A percentile compares a stretch with the other conserved stretches of the same genome.
phyloP scores from a whole-genome alignment of 2,888 invertebrate species.

The Tanypteryx hageni region DNA sequence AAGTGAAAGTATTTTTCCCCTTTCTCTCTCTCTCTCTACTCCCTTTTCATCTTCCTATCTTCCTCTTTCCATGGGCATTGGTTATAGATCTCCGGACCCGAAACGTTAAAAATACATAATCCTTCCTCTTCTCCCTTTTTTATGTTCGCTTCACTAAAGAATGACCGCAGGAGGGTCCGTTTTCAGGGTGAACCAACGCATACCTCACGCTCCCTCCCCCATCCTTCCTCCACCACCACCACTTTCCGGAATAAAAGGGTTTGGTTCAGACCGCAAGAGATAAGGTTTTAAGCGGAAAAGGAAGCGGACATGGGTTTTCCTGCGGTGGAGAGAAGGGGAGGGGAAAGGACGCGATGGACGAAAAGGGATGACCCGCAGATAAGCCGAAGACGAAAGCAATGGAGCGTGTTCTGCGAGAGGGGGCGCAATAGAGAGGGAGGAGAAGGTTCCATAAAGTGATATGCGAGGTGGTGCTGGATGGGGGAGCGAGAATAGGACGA shows the following conservation, averaged over 20 bases:
- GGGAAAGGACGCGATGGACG: neutral
- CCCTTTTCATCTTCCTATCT: no score
- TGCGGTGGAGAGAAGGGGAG: neutral
- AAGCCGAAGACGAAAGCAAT: conserved; percentile 29
- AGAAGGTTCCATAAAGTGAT: neutral
- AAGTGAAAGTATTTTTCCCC: conserved; percentile 43
- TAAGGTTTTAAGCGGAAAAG: conserved; percentile 18
- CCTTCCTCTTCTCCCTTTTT: neutral
- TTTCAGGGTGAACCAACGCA: neutral
- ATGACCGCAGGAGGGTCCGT: conserved; percentile 33
- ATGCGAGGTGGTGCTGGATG: no score
- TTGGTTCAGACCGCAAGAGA: conserved; percentile 33
- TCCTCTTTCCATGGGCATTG: no score
- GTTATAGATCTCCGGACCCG: neutral
- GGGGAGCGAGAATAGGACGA: no score
- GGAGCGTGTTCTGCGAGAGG: neutral
- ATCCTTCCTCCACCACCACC: conserved; percentile 18
- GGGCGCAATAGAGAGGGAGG: neutral
- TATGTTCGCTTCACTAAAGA: neutral
- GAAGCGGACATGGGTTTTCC: neutral
- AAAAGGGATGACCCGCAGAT: conserved; percentile 19
- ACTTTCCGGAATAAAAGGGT: conserved; percentile 19
- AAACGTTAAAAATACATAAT: neutral
- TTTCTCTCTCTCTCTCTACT: neutral
- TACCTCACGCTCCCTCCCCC: neutral